Evolutionary conservation across 2,797 vertebrate genomes (phyloP), one percentile per base, ranked within the genome.

Genomic region (Telmatherina bonti): DNA sequence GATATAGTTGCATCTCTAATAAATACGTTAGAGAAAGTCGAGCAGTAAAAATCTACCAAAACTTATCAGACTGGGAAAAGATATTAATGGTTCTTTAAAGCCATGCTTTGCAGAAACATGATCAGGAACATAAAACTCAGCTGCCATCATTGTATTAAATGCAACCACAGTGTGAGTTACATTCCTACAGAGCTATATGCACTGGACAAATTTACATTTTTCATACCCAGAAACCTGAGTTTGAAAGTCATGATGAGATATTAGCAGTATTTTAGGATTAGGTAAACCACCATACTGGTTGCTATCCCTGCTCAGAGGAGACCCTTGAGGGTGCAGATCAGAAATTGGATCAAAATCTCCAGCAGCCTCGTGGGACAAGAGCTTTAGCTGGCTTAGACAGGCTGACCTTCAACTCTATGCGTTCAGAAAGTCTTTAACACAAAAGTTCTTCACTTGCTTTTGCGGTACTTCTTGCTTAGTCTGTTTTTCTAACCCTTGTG

Each of bases 371-470:
- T 7, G 24, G 45, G 69, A 66, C 67, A 30, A 1, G 20, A 41
- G 65, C 62, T 80, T 70, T 27, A 64, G 16, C 26, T 43, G 30
- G 67, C 53, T 75, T 54, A 79, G 13, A 67, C 35, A 30, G 27
- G 35, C 20, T 53, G 56, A 79, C 79, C 62, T 76, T 58, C 22
- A 71, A 11, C 20, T n/a, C 10, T 7, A 62, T 29, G 33, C 7
- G 24, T 12, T 29, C 10, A 18, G 10, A 29, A 64, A 7, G 22
- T 64, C 10, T 29, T 24, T 29, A 20, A 35, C 35, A 51, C 55
- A 43, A 27, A 11, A 9, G 36, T 45, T 43, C 26, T 76, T 58
- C 38, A 12, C 53, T 11, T 43, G 31, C 5, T 24, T 31, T 57
- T 4, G 0, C 11, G 56, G 16, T 30, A 20, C 35, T 63, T 70